These are phyloP conservation scores for Bruchidius siliquastri DNA, from an alignment of 2,888 invertebrate species.

Conservation along the genomic window DNA sequence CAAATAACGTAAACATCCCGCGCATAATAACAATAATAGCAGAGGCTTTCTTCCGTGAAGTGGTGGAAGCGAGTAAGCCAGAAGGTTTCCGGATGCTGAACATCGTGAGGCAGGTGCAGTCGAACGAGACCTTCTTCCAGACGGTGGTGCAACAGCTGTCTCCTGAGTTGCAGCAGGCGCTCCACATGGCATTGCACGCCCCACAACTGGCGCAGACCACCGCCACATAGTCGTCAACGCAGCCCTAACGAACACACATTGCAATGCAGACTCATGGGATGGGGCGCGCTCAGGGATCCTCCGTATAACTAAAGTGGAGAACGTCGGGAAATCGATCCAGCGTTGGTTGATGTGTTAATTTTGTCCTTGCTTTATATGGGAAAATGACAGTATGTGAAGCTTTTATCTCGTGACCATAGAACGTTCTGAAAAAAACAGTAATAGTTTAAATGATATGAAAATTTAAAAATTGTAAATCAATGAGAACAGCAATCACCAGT, in stretches of 20 bases:
- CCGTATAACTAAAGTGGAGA: too few relatives aligned
- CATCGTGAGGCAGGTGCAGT: conserved; percentile 84
- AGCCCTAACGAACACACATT: neutral
- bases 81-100: conserved; percentile 75
- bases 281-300: neutral
- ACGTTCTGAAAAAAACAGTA: too few relatives aligned
- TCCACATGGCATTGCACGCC: conserved; percentile 64
- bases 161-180: conserved; percentile 76
- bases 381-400: too few relatives aligned
- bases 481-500: too few relatives aligned
- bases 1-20: conserved; percentile 84
- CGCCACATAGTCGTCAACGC: neutral
- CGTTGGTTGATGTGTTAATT: too few relatives aligned
- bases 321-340: too few relatives aligned
- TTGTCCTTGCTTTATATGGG: too few relatives aligned
- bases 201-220: conserved; percentile 25
- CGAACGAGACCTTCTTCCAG: conserved; percentile 48
- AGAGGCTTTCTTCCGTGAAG: conserved; percentile 82
- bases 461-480: too few relatives aligned
- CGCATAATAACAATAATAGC: conserved; percentile 83
- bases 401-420: too few relatives aligned
- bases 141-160: conserved; percentile 58
- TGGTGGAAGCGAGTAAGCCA: conserved; percentile 68
- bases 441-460: too few relatives aligned
- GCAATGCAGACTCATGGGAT: neutral